Evolutionary conservation across 2,888 invertebrate genomes (phyloP).

Genomic region (Timandra comae): DNA sequence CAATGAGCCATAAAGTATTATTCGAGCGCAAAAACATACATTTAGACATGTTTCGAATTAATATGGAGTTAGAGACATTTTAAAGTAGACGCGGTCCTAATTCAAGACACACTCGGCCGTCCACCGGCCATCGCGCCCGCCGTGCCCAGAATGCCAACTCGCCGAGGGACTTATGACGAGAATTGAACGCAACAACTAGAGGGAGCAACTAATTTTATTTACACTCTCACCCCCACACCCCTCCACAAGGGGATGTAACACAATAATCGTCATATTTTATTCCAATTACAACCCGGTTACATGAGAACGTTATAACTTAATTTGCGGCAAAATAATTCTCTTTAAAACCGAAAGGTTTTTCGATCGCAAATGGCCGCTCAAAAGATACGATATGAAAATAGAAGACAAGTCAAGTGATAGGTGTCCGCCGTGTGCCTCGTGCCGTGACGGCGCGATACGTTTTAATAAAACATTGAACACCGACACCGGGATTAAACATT

Average conservation of each 20-base stretch:
- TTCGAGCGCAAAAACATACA: constrained; percentile 6
- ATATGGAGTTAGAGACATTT: constrained; percentile 12
- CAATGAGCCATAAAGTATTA: constrained; percentile 12
- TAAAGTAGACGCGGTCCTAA: constrained; percentile 19
- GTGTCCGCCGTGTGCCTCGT: too few species aligned
- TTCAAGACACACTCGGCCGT: constrained; percentile 40
- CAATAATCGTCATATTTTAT: constrained; percentile 58
- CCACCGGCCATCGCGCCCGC: constrained; percentile 40
- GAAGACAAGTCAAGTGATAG: too few species aligned
- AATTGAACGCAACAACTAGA: constrained; percentile 40
- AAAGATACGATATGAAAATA: too few species aligned
- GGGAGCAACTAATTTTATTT: constrained; percentile 56
- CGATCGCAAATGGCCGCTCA: too few species aligned
- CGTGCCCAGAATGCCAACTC: constrained; percentile 40
- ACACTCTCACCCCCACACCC: constrained; percentile 33
- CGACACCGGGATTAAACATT: constrained; percentile 10
- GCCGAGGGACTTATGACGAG: constrained; percentile 42
- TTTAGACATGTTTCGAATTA: not conserved
- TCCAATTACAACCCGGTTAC: constrained; percentile 34
- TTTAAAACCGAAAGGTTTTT: too few species aligned
- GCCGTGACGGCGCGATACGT: too few species aligned
- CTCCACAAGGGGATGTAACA: constrained; percentile 34
- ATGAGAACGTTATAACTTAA: not conserved
- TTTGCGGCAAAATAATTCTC: too few species aligned
- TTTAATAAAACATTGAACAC: constrained; percentile 2